Percentiles rank a stretch among this genome's conserved stretches.
Evolutionary conservation across 2,113 vertebrate species (phyloP).

Genomic region (Atherinomorus stipes): DNA sequence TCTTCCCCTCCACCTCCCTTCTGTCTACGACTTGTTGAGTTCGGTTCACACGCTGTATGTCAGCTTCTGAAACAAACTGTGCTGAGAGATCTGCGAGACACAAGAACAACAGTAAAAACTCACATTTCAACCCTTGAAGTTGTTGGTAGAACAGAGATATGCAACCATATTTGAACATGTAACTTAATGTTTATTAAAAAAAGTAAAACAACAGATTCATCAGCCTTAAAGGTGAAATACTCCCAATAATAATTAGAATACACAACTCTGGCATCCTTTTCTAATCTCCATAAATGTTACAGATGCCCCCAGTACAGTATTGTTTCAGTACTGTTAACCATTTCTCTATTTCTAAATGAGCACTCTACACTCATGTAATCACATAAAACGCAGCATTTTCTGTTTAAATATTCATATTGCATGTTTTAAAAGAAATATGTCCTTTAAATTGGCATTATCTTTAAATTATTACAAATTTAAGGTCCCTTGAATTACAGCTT

Average conservation of each 20-base stretch:
- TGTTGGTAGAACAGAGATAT: neutral
- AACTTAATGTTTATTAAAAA: neutral
- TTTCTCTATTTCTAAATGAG: too few relatives aligned
- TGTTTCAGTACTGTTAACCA: too few relatives aligned
- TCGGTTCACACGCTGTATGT: constrained; percentile 33
- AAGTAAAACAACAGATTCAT: neutral
- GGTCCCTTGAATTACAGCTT: constrained; percentile 1
- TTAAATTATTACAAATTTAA: neutral
- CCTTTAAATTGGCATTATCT: too few relatives aligned
- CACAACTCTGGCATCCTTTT: neutral
- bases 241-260: neutral
- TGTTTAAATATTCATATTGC: too few relatives aligned
- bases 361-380: too few relatives aligned
- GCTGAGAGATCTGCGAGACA: constrained; percentile 45
- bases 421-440: too few relatives aligned
- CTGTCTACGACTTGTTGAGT: constrained; percentile 21
- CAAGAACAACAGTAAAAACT: neutral
- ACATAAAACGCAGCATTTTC: too few relatives aligned
- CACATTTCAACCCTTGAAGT: neutral
- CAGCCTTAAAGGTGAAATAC: neutral
- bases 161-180: neutral
- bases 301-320: too few relatives aligned
- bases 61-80: constrained; percentile 28
- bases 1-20: constrained; percentile 32
- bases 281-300: too few relatives aligned